Conservation (phyloP, 2,888 invertebrate species). For the Empis stercorea region DNA sequence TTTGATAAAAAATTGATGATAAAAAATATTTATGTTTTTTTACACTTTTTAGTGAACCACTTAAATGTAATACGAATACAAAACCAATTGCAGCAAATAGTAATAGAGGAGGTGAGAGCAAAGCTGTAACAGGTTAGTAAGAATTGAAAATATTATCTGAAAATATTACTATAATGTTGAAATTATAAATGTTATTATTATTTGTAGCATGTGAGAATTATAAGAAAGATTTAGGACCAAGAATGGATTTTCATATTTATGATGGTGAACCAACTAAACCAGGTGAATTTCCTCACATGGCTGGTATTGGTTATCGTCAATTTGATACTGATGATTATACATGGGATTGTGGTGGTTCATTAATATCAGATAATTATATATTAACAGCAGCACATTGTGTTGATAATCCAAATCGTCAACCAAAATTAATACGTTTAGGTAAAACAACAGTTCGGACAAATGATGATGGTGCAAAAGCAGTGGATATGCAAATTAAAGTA, state of each 20-base stretch:
- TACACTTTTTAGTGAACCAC: too few relatives aligned
- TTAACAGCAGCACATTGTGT: conserved; percentile 13
- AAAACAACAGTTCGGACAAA: conserved; percentile 4
- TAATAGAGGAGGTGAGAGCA: too few relatives aligned
- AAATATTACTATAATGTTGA: too few relatives aligned
- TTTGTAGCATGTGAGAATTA: too few relatives aligned
- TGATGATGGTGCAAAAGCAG: neutral
- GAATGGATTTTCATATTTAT: conserved; percentile 4
- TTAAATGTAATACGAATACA: too few relatives aligned
- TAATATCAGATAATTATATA: conserved; percentile 10
- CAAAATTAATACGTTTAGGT: conserved; percentile 11
- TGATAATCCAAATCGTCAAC: neutral
- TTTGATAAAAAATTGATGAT: too few relatives aligned
- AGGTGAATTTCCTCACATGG: conserved; percentile 14
- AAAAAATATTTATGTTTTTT: neutral
- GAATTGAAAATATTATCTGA: too few relatives aligned
- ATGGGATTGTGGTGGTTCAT: conserved; percentile 11
- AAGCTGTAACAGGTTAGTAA: too few relatives aligned
- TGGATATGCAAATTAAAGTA: conserved; percentile 8
- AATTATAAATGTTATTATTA: too few relatives aligned
- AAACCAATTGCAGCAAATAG: too few relatives aligned
- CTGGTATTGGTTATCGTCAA: conserved; percentile 8
- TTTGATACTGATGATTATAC: neutral
- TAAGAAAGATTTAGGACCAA: too few relatives aligned
- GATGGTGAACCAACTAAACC: conserved; percentile 4